phyloP scores from a whole-genome alignment of 2,113 vertebrate genomes.

The Crypturellus undulatus region DNA sequence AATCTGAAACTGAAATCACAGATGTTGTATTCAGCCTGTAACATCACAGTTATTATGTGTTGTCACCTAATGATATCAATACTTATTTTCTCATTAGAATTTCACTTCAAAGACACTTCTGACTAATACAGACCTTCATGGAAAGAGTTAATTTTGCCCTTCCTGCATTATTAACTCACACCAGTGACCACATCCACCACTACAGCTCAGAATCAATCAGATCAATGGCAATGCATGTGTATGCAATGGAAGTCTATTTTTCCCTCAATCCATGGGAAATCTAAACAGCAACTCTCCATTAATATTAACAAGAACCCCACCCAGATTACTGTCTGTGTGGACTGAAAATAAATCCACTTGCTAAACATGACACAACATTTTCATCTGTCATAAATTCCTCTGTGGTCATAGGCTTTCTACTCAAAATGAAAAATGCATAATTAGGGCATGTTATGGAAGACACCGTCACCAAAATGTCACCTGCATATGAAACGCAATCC shows the following conservation, averaged over 20 bases:
- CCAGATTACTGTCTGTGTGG: not conserved
- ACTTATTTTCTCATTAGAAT: not conserved
- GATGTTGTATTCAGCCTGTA: not conserved
- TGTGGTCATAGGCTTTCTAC: not conserved
- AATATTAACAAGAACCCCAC: not conserved
- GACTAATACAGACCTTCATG: not conserved
- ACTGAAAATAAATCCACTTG: not conserved
- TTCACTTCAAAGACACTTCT: not conserved
- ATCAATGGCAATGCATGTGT: not conserved
- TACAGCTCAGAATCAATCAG: not conserved
- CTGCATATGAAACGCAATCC: not conserved
- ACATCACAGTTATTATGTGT: not conserved
- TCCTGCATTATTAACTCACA: not conserved
- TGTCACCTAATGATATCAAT: not conserved
- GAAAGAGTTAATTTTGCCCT: not conserved
- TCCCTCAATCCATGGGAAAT: not conserved
- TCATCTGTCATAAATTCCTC: not conserved
- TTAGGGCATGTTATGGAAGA: not conserved
- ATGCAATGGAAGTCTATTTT: not conserved
- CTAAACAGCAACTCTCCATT: not conserved
- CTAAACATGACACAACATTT: constrained; percentile 2
- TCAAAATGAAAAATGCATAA: not conserved
- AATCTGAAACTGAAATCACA: not conserved
- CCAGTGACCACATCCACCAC: not conserved
- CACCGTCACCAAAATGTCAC: not conserved